Base-by-base conservation (phyloP, 2,113 vertebrate genomes). In the Sinocyclocheilus anophthalmus region DNA sequence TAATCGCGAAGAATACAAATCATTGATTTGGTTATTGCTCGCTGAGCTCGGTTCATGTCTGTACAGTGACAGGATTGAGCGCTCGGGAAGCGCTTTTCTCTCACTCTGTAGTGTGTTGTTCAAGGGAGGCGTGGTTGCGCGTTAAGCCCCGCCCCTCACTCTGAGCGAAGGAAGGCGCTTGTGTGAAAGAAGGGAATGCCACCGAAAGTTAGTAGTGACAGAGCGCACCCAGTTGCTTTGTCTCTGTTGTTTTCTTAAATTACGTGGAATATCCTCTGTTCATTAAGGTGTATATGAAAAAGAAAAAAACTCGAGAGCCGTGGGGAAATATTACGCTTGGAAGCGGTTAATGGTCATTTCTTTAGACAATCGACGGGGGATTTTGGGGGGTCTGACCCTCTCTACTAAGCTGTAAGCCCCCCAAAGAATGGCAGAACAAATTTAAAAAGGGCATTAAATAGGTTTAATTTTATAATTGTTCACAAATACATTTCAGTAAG, bases 1-100 rank as follows among this genome's bases (percentile, higher is more conserved):
- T 61, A 92, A 70, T 88, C 79, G 84, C 87, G 33, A 14, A 84
- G n/a, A 13, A 63, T 86, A 79, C 85, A 90, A 89, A 76, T 65
- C 26, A 57, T 65, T 76, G 79, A 76, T 82, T 84, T 88, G 88
- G 84, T 90, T 86, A 84, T 79, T 70, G 88, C 85, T 83, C 14
- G 75, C 88, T 89, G 86, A 87, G 76, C 85, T 85, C 63, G 88
- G 89, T 65, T 90, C 94, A 95, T 94, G 88, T 93, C 90, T 91
- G 89, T 69, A 89, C 92, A 89, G 88, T 87, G 93, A 91, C 92
- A 39, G 89, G 39, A 76, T 79, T 79, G 26, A 76, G 91, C 88
- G 90, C 90, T 92, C 92, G 92, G 16, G n/a, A 85, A 42, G 76
- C 84, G 86, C 53, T 85, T 90, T 88, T 86, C 85, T 84, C 84